Percentiles rank a stretch among this genome's conserved stretches.
phyloP scores from a whole-genome alignment of 2,797 vertebrate genomes.

The Phrynocephalus vlangalii region DNA sequence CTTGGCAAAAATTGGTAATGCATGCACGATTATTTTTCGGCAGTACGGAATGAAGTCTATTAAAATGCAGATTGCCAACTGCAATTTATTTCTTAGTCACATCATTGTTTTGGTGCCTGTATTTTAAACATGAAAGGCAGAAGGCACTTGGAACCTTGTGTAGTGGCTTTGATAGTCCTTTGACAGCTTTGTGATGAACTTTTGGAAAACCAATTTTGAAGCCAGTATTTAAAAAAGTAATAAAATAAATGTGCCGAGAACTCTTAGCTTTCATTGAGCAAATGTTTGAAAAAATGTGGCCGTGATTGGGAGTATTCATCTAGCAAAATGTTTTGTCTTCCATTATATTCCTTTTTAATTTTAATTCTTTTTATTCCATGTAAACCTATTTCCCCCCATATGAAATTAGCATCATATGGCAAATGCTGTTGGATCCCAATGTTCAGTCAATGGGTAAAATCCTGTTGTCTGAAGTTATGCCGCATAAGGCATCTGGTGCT shows the following conservation, averaged over 20 bases:
- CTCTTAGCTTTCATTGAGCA: slow-evolving; percentile 27
- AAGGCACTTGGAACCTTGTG: slow-evolving; percentile 1
- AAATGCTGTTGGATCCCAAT: background rate
- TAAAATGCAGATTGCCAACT: slow-evolving; percentile 41
- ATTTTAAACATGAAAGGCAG: slow-evolving; percentile 52
- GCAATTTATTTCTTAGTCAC: slow-evolving; percentile 40
- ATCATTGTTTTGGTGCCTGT: slow-evolving; percentile 39
- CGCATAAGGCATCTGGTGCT: too few relatives aligned
- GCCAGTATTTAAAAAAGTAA: slow-evolving; percentile 39
- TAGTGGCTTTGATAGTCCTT: slow-evolving; percentile 30
- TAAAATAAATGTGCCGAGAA: slow-evolving; percentile 28
- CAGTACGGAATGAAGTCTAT: background rate
- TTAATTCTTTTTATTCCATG: slow-evolving; percentile 16
- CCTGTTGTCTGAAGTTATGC: too few relatives aligned
- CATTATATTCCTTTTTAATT: slow-evolving; percentile 2
- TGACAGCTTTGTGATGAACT: slow-evolving; percentile 49
- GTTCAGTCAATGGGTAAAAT: background rate
- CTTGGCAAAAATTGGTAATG: slow-evolving; percentile 13
- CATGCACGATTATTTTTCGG: slow-evolving; percentile 31
- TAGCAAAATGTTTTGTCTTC: slow-evolving; percentile 1
- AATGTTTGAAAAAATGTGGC: background rate
- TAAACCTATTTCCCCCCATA: background rate
- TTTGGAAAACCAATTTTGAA: slow-evolving; percentile 49
- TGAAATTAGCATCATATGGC: background rate
- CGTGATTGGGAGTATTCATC: background rate